phyloP scores from a whole-genome alignment of 1,140 invertebrate genomes.

The Propsilocerus akamusi region DNA sequence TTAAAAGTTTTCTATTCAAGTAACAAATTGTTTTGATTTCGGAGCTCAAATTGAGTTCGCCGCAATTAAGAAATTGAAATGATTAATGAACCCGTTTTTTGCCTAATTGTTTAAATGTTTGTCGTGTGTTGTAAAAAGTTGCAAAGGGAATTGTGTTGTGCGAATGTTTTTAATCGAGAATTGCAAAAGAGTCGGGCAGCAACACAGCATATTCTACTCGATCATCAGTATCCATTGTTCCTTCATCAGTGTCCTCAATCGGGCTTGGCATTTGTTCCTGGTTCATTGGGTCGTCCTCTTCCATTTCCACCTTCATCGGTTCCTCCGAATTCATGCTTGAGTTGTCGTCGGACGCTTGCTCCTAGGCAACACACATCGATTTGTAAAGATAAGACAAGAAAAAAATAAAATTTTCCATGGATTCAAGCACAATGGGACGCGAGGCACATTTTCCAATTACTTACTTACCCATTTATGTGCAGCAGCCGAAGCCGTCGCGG shows the following conservation, averaged over 20 bases:
- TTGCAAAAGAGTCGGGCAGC: constrained; percentile 2
- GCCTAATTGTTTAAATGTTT: no score
- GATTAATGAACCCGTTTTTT: no score
- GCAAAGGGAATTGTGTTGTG: not conserved
- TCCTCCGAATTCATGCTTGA: constrained; percentile 2
- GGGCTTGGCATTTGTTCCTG: not conserved
- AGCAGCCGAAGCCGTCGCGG: not conserved
- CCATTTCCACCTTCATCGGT: not conserved
- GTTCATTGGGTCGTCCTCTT: not conserved
- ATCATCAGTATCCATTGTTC: not conserved
- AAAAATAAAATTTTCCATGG: not conserved
- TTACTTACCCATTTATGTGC: constrained; percentile 1
- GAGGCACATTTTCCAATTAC: not conserved
- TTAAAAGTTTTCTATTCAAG: no score
- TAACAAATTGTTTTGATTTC: no score
- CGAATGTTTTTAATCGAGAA: constrained; percentile 5
- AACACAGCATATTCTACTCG: constrained; percentile 3
- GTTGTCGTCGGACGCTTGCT: constrained; percentile 9
- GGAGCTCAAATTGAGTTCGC: no score
- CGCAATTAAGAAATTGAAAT: no score
- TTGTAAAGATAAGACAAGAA: not conserved
- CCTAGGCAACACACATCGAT: not conserved
- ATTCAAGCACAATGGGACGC: not conserved
- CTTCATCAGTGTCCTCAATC: not conserved
- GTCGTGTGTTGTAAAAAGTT: not conserved